Base-by-base conservation (phyloP, 2,113 vertebrate species). In the Urocolius indicus region DNA sequence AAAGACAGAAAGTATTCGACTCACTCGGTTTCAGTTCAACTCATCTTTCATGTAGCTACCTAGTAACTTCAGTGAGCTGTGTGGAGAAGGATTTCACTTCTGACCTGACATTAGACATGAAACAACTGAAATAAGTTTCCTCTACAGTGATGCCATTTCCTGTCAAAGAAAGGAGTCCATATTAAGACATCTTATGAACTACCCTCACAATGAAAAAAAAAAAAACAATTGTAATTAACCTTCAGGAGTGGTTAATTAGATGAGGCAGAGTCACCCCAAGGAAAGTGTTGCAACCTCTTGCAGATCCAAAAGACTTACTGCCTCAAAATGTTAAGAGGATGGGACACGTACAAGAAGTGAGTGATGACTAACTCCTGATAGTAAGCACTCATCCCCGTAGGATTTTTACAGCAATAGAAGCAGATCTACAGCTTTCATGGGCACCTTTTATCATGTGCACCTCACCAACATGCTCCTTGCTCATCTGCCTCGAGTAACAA, bases 101-200 rank as follows among this genome's bases (percentile, higher is more conserved):
- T 51, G 24, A 68, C 22, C 48, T 75, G 66, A 74, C 54, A 65
- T 19, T 11, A 46, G 4, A 61, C 26, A 55, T 34, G 52, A 65
- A 90, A 59, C 45, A 51, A 77, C 88, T 9, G 81, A 91, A 93
- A 57, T 52, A 11, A 21, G 63, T 80, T 93, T 94, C 88, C 95
- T 95, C 94, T 81, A 77, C 87, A 85, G 71, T 66, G n/a, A 87
- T 94, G 66, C 89, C 76, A 74, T 80, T 97, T 96, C 94, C 95
- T 91, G 86, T 21, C 49, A 55, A 38, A 86, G 77, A 54, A 78
- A 72, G 2, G 14, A 91, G 29, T 51, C 81, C 94, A 87, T 91
- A 96, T 96, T 92, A 96, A 96, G 95, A 52, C 62, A 96, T 84
- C 61, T 87, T 49, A 54, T 18, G 32, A 90, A 59, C 79, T 9